Base-by-base conservation (phyloP, 2,888 invertebrate genomes). In the Hypomecis atomaria region DNA sequence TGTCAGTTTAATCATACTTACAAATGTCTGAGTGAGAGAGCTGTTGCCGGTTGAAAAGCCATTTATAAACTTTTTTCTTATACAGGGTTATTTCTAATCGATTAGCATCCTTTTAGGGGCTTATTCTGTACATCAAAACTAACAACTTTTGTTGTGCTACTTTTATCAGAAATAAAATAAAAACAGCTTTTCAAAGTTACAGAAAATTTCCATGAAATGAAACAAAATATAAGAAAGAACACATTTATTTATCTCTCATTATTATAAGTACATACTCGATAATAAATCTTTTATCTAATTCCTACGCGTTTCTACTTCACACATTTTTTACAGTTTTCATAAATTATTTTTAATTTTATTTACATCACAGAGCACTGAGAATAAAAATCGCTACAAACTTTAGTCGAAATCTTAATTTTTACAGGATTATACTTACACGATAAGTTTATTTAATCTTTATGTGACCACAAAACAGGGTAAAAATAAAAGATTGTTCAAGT, bases 181-280 rank as follows among this genome's bases (percentile, higher is more conserved):
- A n/a, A n/a, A n/a, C n/a, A n/a, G n/a, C n/a, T n/a, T n/a, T n/a
- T n/a, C n/a, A 23, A 23, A 23, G 23, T 23, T 23, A n/a, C n/a
- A n/a, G n/a, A n/a, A n/a, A n/a, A n/a, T n/a, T 23, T 23, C 1
- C 23, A 23, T 23, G 23, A 33, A 23, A 70, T 65, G 57, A 62
- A 73, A 71, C 67, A 58, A 58, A 67, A 68, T 50, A 34, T 68
- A 69, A 50, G 71, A 79, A 81, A 81, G 75, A 79, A 79, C 80
- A 81, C 81, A 81, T 81, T 80, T 81, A 81, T 80, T 81, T 67
- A 77, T 76, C 73, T 78, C 75, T 78, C 72, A 63, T 67, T 71
- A 73, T 73, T 71, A 59, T 64, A 59, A 57, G 50, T 62, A n/a
- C n/a, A n/a, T n/a, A 70, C 59, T 64, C 55, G 63, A 67, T 66